These are phyloP conservation scores for Rutilus rutilus DNA, from an alignment of 2,113 vertebrate species.

Conservation along the genomic window DNA sequence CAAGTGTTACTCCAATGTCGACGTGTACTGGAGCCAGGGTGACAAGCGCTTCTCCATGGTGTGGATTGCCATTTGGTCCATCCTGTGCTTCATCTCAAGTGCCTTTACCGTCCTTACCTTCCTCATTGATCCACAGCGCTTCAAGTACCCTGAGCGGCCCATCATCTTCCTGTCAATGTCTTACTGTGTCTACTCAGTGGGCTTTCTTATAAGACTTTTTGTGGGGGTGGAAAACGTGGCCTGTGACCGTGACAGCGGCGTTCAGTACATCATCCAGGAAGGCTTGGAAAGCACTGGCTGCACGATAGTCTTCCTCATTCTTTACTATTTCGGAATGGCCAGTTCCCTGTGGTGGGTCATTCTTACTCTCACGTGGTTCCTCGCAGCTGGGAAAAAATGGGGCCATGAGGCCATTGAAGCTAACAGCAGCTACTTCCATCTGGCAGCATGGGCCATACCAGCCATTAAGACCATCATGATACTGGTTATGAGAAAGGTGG, in stretches of 20 bases:
- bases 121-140: slow-evolving; percentile 91
- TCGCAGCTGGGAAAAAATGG: slow-evolving; percentile 97
- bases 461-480: slow-evolving; percentile 96
- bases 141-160: slow-evolving; percentile 95
- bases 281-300: slow-evolving; percentile 97
- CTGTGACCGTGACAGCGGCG: slow-evolving; percentile 92
- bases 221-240: slow-evolving; percentile 92
- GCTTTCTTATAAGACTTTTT: slow-evolving; percentile 94
- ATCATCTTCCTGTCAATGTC: slow-evolving; percentile 99
- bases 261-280: slow-evolving; percentile 96
- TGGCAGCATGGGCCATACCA: slow-evolving; percentile 94
- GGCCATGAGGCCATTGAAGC: slow-evolving; percentile 98
- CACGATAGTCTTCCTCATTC: slow-evolving; percentile 94
- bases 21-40: slow-evolving; percentile 94
- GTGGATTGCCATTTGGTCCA: slow-evolving; percentile 95
- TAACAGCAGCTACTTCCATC: slow-evolving; percentile 97
- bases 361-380: slow-evolving; percentile 93
- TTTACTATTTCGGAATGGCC: slow-evolving; percentile 99
- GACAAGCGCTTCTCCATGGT: slow-evolving; percentile 93
- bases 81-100: slow-evolving; percentile 94
- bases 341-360: slow-evolving; percentile 98
- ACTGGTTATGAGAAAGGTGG: slow-evolving; percentile 93
- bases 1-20: slow-evolving; percentile 87
- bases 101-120: slow-evolving; percentile 98
- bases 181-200: slow-evolving; percentile 95